phyloP scores from a whole-genome alignment of 2,888 invertebrate genomes.

The Corbicula japonica region DNA sequence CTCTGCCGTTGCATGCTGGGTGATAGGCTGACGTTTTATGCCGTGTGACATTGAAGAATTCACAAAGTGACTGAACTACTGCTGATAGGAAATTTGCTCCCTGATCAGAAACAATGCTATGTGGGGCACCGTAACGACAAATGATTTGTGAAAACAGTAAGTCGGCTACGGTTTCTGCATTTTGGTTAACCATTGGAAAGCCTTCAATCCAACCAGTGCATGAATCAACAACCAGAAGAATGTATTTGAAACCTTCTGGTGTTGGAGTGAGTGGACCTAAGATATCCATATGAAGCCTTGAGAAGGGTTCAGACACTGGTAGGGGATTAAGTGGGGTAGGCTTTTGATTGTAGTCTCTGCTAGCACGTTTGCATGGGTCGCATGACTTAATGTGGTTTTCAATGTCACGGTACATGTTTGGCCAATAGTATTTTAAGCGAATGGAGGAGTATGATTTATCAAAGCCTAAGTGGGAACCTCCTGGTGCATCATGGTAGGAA shows the following conservation, averaged over 20 bases:
- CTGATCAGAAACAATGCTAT: slow-evolving; percentile 49
- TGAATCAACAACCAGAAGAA: slow-evolving; percentile 51
- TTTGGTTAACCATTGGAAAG: slow-evolving; percentile 55
- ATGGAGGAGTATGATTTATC: slow-evolving; percentile 27
- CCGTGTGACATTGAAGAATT: not conserved
- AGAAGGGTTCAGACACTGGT: slow-evolving; percentile 43
- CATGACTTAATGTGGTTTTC: slow-evolving; percentile 52
- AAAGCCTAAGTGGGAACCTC: slow-evolving; percentile 37
- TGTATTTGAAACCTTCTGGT: slow-evolving; percentile 44
- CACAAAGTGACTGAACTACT: too few relatives aligned
- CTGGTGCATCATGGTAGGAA: slow-evolving; percentile 26
- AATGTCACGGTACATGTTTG: slow-evolving; percentile 50
- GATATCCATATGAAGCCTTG: slow-evolving; percentile 54
- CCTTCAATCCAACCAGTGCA: slow-evolving; percentile 55
- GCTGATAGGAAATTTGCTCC: slow-evolving; percentile 25
- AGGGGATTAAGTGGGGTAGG: slow-evolving; percentile 44
- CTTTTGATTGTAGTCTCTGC: slow-evolving; percentile 33
- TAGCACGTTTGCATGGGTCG: slow-evolving; percentile 59
- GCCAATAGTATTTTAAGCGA: slow-evolving; percentile 57
- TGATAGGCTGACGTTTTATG: slow-evolving; percentile 7
- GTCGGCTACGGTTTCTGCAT: slow-evolving; percentile 44
- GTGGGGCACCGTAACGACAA: slow-evolving; percentile 54
- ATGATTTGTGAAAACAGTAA: slow-evolving; percentile 54
- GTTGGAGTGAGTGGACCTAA: slow-evolving; percentile 55
- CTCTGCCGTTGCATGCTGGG: slow-evolving; percentile 6